Evolutionary conservation across 23 tunicate genomes (phyloP), one percentile per base, ranked within the genome.

Genomic region (Halocynthia roretzi): DNA sequence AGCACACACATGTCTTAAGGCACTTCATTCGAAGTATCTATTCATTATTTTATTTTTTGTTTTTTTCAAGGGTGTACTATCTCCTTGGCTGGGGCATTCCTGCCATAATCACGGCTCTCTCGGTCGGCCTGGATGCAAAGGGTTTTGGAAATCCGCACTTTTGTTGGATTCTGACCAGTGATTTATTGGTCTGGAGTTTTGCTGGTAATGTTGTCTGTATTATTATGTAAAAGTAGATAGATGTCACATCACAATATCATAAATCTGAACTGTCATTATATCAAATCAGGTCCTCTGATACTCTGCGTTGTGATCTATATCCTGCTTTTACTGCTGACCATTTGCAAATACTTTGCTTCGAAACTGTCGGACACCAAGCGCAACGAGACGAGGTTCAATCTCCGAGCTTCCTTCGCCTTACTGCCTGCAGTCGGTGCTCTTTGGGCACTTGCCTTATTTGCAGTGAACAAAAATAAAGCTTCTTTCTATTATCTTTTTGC

Each of bases 41-140:
- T 67, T 5, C 49, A 67, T 12, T 5, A 12, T 49, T 11, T 15
- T 67, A 67, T 21, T 10, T 23, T 14, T 54, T 20, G 50, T 74
- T 74, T 74, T n/a, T n/a, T n/a, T n/a, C n/a, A 76, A 91, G 98
- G 54, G 78, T 86, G 4, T 92, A 92, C 72, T 86, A 86, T 67
- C 61, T 92, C 2, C 31, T 86, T 67, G 98, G 98, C 6, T 92
- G 98, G 98, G 80, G 90, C 5, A 12, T 86, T 14, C 98, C 98
- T 8, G 82, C 81, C 15, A 80, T 92, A 56, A 86, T 92, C 23
- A 92, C 98, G 8, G 98, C 92, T 19, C 70, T 92, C 20, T 92
- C 98, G 15, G 86, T 92, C 10, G 98, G 98, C 10, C 71, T 92
- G 63, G 98, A 92, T 61, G 98, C 98, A 20, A 92, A 83, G 56